phyloP scores from a whole-genome alignment of 2,888 invertebrate genomes.

The Lobophora halterata region DNA sequence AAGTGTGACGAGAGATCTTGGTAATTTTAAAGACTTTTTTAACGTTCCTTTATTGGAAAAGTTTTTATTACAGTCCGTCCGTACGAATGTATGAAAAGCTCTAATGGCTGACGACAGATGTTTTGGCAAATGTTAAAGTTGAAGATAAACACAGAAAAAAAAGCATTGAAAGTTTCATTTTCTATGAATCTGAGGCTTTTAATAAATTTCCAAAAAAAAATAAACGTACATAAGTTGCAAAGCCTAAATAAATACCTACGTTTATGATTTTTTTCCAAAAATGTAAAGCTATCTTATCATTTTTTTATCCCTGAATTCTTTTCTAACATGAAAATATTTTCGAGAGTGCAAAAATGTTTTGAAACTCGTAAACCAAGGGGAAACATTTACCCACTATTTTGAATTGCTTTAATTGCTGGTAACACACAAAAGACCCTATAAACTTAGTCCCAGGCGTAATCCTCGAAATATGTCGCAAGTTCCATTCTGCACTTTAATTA shows the following conservation, averaged over 20 bases:
- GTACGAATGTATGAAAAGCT: constrained; percentile 4
- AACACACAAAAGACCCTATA: constrained; percentile 3
- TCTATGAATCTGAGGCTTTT: background rate
- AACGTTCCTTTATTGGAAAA: constrained; percentile 7
- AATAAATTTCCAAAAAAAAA: too few species aligned
- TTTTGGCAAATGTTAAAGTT: background rate
- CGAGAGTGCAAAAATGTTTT: too few species aligned
- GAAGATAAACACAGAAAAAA: background rate
- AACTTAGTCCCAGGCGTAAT: constrained; percentile 30
- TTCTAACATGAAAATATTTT: too few species aligned
- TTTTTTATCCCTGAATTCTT: too few species aligned
- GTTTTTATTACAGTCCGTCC: constrained; percentile 2
- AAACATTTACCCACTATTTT: too few species aligned
- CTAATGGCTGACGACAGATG: background rate
- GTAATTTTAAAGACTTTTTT: constrained; percentile 1
- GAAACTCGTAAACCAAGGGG: too few species aligned
- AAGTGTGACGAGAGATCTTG: constrained; percentile 6
- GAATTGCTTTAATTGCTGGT: too few species aligned
- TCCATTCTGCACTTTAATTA: constrained; percentile 48
- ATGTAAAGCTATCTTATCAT: too few species aligned
- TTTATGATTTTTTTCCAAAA: too few species aligned
- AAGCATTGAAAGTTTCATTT: background rate
- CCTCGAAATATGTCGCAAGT: constrained; percentile 42
- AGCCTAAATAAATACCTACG: constrained; percentile 2
- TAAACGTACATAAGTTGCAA: too few species aligned